Percentiles rank a stretch among this genome's conserved stretches.
phyloP scores from a whole-genome alignment of 2,888 invertebrate genomes.

The Meteorus colon region DNA sequence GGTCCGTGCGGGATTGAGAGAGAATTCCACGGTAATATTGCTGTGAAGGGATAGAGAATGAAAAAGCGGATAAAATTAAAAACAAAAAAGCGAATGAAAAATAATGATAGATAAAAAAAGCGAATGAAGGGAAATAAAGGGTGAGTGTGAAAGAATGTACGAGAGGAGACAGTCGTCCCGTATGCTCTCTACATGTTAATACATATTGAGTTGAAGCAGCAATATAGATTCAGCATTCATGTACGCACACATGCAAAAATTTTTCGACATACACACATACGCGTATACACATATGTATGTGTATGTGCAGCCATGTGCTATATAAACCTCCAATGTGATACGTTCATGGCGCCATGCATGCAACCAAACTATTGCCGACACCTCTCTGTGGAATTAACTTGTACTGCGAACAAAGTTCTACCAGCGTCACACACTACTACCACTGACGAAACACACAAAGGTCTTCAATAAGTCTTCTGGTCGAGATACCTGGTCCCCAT shows the following conservation, averaged over 20 bases:
- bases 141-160: constrained; percentile 40
- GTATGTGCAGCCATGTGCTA: background rate
- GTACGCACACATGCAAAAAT: constrained; percentile 16
- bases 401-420: constrained; percentile 63
- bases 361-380: constrained; percentile 35
- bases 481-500: constrained; percentile 63
- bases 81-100: constrained; percentile 10
- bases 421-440: constrained; percentile 31
- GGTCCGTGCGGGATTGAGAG: constrained; percentile 2
- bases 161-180: constrained; percentile 30
- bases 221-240: constrained; percentile 36
- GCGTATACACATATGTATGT: constrained; percentile 1
- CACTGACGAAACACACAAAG: constrained; percentile 62
- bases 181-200: constrained; percentile 35
- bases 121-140: constrained; percentile 14
- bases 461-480: constrained; percentile 64
- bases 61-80: constrained; percentile 46
- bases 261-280: background rate
- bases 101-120: constrained; percentile 31
- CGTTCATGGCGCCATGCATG: constrained; percentile 38
- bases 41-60: constrained; percentile 38
- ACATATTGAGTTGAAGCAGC: constrained; percentile 30
- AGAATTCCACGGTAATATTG: constrained; percentile 11
- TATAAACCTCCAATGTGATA: background rate
- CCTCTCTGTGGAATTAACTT: constrained; percentile 67